Conservation (phyloP, 2,888 invertebrate species). For the Amphipoea lucens region DNA sequence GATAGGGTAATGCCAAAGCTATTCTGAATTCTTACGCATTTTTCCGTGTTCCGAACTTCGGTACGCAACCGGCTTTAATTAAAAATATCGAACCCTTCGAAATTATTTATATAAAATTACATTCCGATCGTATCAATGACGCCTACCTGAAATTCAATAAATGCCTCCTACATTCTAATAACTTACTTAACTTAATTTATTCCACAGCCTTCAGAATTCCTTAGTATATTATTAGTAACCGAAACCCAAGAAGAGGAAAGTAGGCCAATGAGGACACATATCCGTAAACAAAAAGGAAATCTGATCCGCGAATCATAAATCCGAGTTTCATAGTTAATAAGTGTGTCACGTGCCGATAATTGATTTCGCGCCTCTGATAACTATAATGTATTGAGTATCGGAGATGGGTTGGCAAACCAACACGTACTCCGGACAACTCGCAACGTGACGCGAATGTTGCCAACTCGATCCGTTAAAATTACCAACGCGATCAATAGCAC, state of each 20-base stretch:
- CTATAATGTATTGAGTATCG: conserved; percentile 80
- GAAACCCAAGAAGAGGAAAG: conserved; percentile 24
- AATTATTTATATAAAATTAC: conserved; percentile 29
- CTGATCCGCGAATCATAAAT: conserved; percentile 38
- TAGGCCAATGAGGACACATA: conserved; percentile 37
- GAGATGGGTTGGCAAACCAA: conserved; percentile 71
- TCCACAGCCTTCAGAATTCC: conserved; percentile 15
- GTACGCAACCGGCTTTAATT: conserved; percentile 49
- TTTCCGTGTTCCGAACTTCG: conserved; percentile 47
- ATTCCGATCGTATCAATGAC: conserved; percentile 29
- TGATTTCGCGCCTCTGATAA: conserved; percentile 80
- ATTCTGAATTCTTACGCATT: conserved; percentile 65
- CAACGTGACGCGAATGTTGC: conserved; percentile 84
- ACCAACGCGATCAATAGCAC: conserved; percentile 80
- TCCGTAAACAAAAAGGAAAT: conserved; percentile 41
- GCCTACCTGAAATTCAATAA: conserved; percentile 30
- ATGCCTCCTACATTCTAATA: conserved; percentile 17
- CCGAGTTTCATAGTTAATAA: conserved; percentile 65
- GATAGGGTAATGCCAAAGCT: conserved; percentile 71
- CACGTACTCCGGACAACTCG: conserved; percentile 77
- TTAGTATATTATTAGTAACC: conserved; percentile 10
- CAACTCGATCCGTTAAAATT: conserved; percentile 79
- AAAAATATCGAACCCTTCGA: conserved; percentile 45
- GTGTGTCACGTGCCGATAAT: conserved; percentile 77
- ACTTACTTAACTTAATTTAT: conserved; percentile 1